A percentile compares a stretch with the other conserved stretches of the same genome.
These are phyloP conservation scores for Zelleria hepariella DNA, from an alignment of 2,888 invertebrate genomes.

Conservation along the genomic window DNA sequence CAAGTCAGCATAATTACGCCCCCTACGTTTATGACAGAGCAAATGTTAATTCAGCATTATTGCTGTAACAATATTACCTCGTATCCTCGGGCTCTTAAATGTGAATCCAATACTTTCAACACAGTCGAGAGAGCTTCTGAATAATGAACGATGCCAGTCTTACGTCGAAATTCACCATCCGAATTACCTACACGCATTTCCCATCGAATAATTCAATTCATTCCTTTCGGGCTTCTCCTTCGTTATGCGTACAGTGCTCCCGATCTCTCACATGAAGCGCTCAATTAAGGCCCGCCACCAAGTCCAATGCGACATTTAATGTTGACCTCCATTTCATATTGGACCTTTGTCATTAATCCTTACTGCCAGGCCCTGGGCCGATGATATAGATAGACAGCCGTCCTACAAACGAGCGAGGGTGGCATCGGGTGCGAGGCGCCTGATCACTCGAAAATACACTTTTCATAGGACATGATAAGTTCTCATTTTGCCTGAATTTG, in stretches of 20 bases:
- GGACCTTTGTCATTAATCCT: constrained; percentile 58
- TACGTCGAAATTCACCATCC: neutral
- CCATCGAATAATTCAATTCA: neutral
- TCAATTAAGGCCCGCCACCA: constrained; percentile 52
- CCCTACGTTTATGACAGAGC: neutral
- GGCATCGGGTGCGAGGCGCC: constrained; percentile 25
- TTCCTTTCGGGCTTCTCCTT: neutral
- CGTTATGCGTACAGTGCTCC: neutral
- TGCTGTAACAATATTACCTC: neutral
- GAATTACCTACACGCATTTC: neutral
- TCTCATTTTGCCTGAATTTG: constrained; percentile 25
- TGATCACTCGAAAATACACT: constrained; percentile 18
- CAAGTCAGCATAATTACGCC: neutral
- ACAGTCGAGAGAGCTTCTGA: neutral
- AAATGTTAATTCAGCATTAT: neutral
- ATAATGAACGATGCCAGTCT: neutral
- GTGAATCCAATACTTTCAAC: neutral
- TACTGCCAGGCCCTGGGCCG: constrained; percentile 39
- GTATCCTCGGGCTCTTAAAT: neutral
- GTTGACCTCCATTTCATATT: constrained; percentile 51
- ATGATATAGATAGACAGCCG: constrained; percentile 40
- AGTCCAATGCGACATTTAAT: constrained; percentile 53
- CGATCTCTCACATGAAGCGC: constrained; percentile 30
- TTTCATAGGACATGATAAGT: constrained; percentile 23
- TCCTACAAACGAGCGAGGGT: constrained; percentile 51